Evolutionary conservation across 2,113 vertebrate genomes (phyloP).

Genomic region (Gracilinanus agilis): DNA sequence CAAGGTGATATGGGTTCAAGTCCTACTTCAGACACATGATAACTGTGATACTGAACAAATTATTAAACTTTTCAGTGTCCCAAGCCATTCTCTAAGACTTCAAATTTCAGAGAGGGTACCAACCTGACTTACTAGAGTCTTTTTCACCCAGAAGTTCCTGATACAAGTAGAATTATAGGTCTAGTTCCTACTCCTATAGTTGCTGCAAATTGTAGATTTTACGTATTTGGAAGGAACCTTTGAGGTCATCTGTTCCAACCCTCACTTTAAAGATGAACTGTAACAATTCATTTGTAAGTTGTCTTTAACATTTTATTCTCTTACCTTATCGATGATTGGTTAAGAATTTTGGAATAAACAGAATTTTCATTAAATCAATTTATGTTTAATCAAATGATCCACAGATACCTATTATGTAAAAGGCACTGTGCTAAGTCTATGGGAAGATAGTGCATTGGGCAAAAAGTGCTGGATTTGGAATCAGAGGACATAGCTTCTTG

Average conservation of each 20-base stretch:
- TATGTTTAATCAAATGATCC: not conserved
- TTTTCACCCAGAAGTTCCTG: not conserved
- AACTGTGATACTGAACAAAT: not conserved
- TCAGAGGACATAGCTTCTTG: not conserved
- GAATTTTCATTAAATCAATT: not conserved
- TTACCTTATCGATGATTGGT: not conserved
- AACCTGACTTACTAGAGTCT: not conserved
- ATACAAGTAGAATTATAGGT: not conserved
- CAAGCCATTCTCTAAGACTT: not conserved
- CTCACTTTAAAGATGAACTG: not conserved
- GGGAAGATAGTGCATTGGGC: not conserved
- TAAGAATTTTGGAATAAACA: not conserved
- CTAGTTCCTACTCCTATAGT: not conserved
- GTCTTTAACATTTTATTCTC: not conserved
- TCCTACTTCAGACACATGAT: not conserved
- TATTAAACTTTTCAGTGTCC: not conserved
- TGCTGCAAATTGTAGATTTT: not conserved
- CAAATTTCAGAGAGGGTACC: not conserved
- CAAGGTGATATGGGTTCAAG: not conserved
- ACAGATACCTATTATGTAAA: not conserved
- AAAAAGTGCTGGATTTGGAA: not conserved
- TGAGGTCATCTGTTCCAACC: not conserved
- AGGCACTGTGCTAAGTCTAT: not conserved
- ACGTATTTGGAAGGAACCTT: not conserved
- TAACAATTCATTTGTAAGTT: not conserved